A percentile compares a stretch with the other conserved stretches of the same genome.
Evolutionary conservation across 2,888 invertebrate genomes (phyloP).

Genomic region (Drosophila putrida): DNA sequence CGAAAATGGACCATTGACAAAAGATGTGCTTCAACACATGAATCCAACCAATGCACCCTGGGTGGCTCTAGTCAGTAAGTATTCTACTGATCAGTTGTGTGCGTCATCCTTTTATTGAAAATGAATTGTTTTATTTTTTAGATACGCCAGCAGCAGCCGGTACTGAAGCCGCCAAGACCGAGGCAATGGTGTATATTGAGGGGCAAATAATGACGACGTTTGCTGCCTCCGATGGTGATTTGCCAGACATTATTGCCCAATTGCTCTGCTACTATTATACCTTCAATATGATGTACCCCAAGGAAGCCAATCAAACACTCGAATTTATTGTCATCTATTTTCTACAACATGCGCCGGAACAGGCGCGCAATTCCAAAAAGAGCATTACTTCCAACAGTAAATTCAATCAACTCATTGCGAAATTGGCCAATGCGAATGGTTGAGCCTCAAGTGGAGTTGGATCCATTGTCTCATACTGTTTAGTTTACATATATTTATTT

Average conservation of each 20-base stretch:
- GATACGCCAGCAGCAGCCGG: slow-evolving; percentile 43
- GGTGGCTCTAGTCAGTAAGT: slow-evolving; percentile 79
- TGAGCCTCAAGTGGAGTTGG: slow-evolving; percentile 36
- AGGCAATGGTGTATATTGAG: slow-evolving; percentile 73
- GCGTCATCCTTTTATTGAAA: not conserved
- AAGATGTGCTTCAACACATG: slow-evolving; percentile 61
- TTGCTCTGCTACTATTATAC: slow-evolving; percentile 78
- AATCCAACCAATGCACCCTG: slow-evolving; percentile 75
- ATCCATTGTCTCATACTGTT: slow-evolving; percentile 53
- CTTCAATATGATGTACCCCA: slow-evolving; percentile 79
- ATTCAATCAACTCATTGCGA: slow-evolving; percentile 72
- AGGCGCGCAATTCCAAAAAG: slow-evolving; percentile 69
- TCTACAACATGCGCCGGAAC: slow-evolving; percentile 69
- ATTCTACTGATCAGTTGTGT: not conserved
- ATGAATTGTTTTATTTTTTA: slow-evolving; percentile 6
- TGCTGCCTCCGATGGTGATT: slow-evolving; percentile 58
- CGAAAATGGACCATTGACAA: slow-evolving; percentile 58
- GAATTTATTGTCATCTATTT: slow-evolving; percentile 77
- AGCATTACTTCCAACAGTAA: slow-evolving; percentile 63
- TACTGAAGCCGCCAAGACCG: slow-evolving; percentile 44
- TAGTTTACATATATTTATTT: slow-evolving; percentile 78
- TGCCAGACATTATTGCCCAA: slow-evolving; percentile 73
- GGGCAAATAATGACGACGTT: slow-evolving; percentile 73
- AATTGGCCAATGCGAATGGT: slow-evolving; percentile 73
- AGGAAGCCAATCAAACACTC: slow-evolving; percentile 81